Percentiles rank a stretch among this genome's conserved stretches.
phyloP scores from a whole-genome alignment of 2,797 vertebrate genomes.

The Micrastur ruficollis region DNA sequence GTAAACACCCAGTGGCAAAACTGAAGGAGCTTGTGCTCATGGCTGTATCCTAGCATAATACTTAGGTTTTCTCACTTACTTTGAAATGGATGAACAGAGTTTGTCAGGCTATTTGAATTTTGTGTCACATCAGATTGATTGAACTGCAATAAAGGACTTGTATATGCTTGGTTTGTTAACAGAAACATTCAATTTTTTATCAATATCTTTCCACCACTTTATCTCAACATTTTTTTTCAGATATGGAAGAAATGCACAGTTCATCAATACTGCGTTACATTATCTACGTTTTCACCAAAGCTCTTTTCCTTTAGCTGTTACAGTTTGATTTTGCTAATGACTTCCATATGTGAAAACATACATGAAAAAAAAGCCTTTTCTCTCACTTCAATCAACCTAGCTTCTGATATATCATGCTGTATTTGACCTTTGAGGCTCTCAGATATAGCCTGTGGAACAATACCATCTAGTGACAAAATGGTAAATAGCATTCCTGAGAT shows the following conservation, averaged over 20 bases:
- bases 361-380: background rate
- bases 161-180: background rate
- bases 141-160: background rate
- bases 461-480: constrained; percentile 64
- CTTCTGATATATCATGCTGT: background rate
- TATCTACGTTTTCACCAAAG: background rate
- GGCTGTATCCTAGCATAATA: background rate
- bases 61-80: background rate
- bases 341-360: background rate
- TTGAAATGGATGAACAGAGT: background rate
- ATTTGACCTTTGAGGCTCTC: constrained; percentile 8
- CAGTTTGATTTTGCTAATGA: background rate
- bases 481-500: constrained; percentile 59
- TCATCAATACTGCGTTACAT: background rate
- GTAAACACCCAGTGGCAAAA: background rate
- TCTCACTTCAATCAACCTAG: background rate
- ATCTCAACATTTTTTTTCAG: background rate
- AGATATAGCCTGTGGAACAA: constrained; percentile 56
- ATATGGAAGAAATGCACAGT: background rate
- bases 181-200: background rate
- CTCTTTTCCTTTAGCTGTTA: background rate
- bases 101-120: background rate
- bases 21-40: background rate
- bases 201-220: background rate
- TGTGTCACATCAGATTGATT: background rate